phyloP scores from a whole-genome alignment of 2,888 invertebrate species.

The Tiphia femorata region DNA sequence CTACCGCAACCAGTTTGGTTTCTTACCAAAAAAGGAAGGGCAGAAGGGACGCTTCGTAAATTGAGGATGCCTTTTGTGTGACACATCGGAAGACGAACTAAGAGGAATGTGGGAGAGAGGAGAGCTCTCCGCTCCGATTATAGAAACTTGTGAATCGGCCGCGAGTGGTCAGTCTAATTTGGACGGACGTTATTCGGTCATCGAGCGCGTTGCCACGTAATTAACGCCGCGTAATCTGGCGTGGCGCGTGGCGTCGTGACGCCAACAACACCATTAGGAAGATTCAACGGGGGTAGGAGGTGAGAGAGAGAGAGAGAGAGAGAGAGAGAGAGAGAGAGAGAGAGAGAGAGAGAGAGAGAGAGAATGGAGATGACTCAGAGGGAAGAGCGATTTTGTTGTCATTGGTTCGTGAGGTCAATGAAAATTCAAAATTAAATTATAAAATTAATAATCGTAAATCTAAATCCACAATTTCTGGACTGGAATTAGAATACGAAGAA shows the following conservation, averaged over 20 bases:
- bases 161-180: constrained; percentile 53
- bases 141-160: constrained; percentile 5
- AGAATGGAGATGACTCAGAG: neutral
- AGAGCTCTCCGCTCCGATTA: constrained; percentile 6
- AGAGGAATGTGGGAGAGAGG: constrained; percentile 21
- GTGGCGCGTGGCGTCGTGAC: constrained; percentile 47
- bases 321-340: neutral
- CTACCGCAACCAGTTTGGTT: too few species aligned
- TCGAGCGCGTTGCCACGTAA: constrained; percentile 62
- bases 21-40: too few species aligned
- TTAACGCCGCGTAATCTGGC: constrained; percentile 61
- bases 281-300: constrained; percentile 15
- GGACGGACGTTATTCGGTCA: constrained; percentile 56
- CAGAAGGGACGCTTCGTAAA: too few species aligned
- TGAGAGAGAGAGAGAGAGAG: neutral
- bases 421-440: too few species aligned
- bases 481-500: too few species aligned
- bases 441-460: too few species aligned
- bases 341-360: constrained; percentile 6
- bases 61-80: too few species aligned
- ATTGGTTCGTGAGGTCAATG: too few species aligned
- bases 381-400: too few species aligned
- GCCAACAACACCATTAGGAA: constrained; percentile 36
- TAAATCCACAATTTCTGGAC: too few species aligned
- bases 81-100: too few species aligned